A percentile compares a stretch with the other conserved stretches of the same genome.
phyloP scores from a whole-genome alignment of 2,797 vertebrate genomes.

The Acomys russatus region DNA sequence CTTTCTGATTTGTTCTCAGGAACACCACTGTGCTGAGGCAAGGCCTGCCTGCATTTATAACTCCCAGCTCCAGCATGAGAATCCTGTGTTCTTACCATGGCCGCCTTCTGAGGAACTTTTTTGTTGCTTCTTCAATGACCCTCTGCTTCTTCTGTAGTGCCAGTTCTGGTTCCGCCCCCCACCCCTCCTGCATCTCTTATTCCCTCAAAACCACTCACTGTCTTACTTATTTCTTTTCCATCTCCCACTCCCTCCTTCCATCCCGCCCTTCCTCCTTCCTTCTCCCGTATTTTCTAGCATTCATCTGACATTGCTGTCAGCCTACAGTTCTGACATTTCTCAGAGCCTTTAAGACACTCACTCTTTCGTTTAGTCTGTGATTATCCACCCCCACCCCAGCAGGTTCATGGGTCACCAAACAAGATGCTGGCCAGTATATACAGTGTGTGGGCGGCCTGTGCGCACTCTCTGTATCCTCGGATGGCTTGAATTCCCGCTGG shows the following conservation, averaged over 20 bases:
- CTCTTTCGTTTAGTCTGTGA: background rate
- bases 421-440: background rate
- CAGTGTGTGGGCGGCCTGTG: background rate
- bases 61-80: background rate
- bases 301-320: background rate
- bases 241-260: rapidly evolving
- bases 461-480: background rate
- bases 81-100: background rate
- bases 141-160: background rate
- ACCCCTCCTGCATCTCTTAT: background rate
- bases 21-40: background rate
- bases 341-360: background rate
- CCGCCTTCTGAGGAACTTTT: background rate
- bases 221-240: background rate
- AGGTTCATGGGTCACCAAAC: background rate
- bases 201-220: background rate
- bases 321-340: background rate
- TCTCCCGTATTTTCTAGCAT: background rate
- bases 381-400: too few relatives aligned
- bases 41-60: background rate
- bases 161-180: background rate
- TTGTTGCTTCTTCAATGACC: background rate
- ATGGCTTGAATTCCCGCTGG: background rate
- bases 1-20: background rate
- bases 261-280: rapidly evolving